Conservation (phyloP, 2,888 invertebrate genomes). For the Achlya flavicornis region DNA sequence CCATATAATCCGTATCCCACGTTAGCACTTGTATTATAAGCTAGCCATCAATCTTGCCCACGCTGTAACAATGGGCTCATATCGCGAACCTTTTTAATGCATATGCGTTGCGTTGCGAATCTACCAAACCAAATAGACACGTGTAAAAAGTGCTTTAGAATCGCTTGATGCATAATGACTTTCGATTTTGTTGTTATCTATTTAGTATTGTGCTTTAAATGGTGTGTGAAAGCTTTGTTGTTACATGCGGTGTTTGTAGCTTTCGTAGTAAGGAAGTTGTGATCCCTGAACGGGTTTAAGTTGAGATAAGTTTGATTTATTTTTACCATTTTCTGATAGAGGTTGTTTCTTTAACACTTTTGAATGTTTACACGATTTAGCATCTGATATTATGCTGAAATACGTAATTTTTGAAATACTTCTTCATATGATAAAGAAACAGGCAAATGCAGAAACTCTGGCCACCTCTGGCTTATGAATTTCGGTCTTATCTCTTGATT, state of each 20-base stretch:
- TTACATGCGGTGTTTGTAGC: conserved; percentile 12
- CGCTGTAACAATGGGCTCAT: conserved; percentile 56
- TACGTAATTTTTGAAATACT: too few relatives aligned
- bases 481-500: background rate
- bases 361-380: too few relatives aligned
- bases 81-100: conserved; percentile 22
- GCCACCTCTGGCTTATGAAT: background rate
- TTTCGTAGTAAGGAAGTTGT: background rate
- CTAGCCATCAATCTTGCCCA: conserved; percentile 62
- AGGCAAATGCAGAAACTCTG: too few relatives aligned
- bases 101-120: conserved; percentile 44
- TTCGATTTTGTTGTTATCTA: conserved; percentile 56
- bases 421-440: too few relatives aligned
- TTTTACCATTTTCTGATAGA: background rate
- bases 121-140: conserved; percentile 43
- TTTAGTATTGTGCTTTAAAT: conserved; percentile 30
- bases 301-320: background rate
- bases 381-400: too few relatives aligned
- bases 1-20: conserved; percentile 72
- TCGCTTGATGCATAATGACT: conserved; percentile 48
- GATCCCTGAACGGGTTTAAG: background rate
- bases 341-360: background rate
- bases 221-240: conserved; percentile 17
- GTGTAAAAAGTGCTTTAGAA: conserved; percentile 44
- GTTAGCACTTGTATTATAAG: conserved; percentile 54